These are phyloP conservation scores for Triplophysa rosa DNA, from an alignment of 2,113 vertebrate species.

Conservation along the genomic window DNA sequence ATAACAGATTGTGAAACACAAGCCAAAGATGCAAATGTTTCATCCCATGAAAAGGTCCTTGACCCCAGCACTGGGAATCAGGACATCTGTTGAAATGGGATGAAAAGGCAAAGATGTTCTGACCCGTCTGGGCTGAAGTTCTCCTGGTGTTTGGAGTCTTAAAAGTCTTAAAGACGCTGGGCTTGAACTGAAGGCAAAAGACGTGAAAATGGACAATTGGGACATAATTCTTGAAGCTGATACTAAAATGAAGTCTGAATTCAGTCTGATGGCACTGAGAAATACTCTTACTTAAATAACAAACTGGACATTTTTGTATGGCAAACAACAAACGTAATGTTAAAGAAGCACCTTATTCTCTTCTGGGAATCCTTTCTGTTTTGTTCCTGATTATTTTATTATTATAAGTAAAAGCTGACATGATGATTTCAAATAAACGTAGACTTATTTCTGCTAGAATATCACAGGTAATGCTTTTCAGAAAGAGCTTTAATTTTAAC, in stretches of 20 bases:
- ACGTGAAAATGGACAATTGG: not conserved
- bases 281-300: not conserved
- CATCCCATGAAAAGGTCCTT: slow-evolving; percentile 43
- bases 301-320: not conserved
- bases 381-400: not conserved
- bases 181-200: slow-evolving; percentile 21
- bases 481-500: slow-evolving; percentile 67
- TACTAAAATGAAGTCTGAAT: not conserved
- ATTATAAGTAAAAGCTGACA: not conserved
- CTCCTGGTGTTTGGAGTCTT: slow-evolving; percentile 14
- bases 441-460: slow-evolving; percentile 19
- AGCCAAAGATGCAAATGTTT: slow-evolving; percentile 42
- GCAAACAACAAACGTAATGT: not conserved
- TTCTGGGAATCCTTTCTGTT: not conserved
- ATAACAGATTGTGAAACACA: slow-evolving; percentile 51
- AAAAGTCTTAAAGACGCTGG: slow-evolving; percentile 20
- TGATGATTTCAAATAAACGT: not conserved
- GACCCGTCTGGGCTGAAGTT: slow-evolving; percentile 9
- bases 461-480: slow-evolving; percentile 43
- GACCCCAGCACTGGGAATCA: too few relatives aligned
- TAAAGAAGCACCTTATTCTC: not conserved
- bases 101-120: slow-evolving; percentile 7
- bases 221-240: not conserved
- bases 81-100: slow-evolving; percentile 6
- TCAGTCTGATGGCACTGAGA: not conserved